Conservation (phyloP, 2,797 vertebrate species). For the Syndactyla subalaris region DNA sequence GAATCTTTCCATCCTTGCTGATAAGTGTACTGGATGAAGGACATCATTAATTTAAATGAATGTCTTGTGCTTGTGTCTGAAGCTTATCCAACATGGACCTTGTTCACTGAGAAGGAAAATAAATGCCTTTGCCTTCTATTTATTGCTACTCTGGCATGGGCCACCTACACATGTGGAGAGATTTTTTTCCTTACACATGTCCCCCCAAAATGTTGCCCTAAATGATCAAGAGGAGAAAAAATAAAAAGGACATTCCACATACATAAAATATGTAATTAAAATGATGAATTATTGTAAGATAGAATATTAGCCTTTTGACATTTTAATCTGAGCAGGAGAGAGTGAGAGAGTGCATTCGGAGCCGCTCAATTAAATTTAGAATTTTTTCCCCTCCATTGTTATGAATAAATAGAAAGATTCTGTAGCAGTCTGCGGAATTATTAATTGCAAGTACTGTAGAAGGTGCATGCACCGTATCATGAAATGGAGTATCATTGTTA, state of each 20-base stretch:
- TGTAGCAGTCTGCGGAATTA: constrained; percentile 83
- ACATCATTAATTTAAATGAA: constrained; percentile 59
- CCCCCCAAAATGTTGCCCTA: constrained; percentile 57
- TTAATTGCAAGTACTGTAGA: constrained; percentile 84
- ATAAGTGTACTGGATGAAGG: constrained; percentile 3
- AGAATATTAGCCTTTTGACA: constrained; percentile 88
- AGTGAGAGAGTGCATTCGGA: constrained; percentile 75
- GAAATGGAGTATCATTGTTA: constrained; percentile 88
- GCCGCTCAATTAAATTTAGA: constrained; percentile 86
- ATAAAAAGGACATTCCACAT: constrained; percentile 74
- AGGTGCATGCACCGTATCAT: constrained; percentile 87
- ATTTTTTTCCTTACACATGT: background rate
- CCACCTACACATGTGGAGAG: constrained; percentile 14
- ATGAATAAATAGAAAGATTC: constrained; percentile 87
- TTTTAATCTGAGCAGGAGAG: constrained; percentile 81
- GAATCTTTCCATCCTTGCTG: constrained; percentile 19
- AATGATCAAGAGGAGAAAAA: constrained; percentile 21
- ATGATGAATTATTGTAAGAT: constrained; percentile 86
- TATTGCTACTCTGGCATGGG: background rate
- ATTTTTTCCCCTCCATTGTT: constrained; percentile 83
- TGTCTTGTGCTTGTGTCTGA: constrained; percentile 12
- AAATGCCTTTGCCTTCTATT: constrained; percentile 19
- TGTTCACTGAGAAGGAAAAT: constrained; percentile 4
- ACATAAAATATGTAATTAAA: constrained; percentile 86
- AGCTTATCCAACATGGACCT: constrained; percentile 30